Evolutionary conservation across 2,113 vertebrate genomes (phyloP).

Genomic region (Onychostoma macrolepis): DNA sequence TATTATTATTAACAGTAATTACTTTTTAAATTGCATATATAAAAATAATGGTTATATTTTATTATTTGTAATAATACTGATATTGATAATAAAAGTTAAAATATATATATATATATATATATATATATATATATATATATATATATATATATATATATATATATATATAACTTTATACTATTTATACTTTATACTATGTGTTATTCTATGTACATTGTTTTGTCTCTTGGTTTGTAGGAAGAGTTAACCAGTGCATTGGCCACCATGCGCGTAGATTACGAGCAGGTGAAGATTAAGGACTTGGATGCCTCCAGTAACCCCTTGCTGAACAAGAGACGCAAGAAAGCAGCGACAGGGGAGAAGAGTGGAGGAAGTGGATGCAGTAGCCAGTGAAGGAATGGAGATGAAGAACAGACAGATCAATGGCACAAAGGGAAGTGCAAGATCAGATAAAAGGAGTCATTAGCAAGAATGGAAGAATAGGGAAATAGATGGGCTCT

Average conservation of each 20-base stretch:
- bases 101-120: too few species aligned
- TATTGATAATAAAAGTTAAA: too few species aligned
- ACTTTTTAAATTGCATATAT: too few species aligned
- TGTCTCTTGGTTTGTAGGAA: conserved; percentile 77
- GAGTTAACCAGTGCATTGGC: conserved; percentile 98
- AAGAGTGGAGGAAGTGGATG: conserved; percentile 77
- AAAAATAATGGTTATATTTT: too few species aligned
- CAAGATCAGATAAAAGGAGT: not conserved
- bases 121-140: too few species aligned
- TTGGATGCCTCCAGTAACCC: conserved; percentile 94
- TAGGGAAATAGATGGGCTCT: not conserved
- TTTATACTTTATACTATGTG: not conserved
- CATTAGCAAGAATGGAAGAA: not conserved
- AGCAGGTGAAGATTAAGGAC: conserved; percentile 98
- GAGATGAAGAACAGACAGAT: not conserved
- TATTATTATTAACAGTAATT: too few species aligned
- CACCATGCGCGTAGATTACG: conserved; percentile 97
- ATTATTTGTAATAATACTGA: too few species aligned
- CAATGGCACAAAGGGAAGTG: not conserved
- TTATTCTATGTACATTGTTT: not conserved
- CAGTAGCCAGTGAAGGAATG: conserved; percentile 80
- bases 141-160: too few species aligned
- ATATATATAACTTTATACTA: not conserved
- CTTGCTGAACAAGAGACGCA: conserved; percentile 92
- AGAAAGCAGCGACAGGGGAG: conserved; percentile 80